Base-by-base conservation (phyloP, 2,888 invertebrate genomes). In the Tryphoninae sp. region DNA sequence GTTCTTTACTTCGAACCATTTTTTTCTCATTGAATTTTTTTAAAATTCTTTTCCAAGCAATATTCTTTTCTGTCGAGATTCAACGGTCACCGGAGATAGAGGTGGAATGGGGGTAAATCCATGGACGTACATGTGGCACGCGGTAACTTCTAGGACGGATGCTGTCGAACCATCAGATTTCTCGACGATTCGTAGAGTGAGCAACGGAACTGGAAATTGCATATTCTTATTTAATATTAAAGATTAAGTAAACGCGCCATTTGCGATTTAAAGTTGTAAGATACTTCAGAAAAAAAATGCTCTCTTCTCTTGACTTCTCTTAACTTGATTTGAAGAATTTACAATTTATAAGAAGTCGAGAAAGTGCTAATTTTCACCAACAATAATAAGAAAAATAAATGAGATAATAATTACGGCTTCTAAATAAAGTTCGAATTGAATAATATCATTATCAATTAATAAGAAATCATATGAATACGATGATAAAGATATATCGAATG, bases 111-210 rank as follows among this genome's bases (percentile, higher is more conserved):
- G 8, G 2, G 13, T 45, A 11, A 13, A 13, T 11, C 7, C 45
- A 45, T 8, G 2, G 45, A 8, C 9, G 13, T 8, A 45, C 8
- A 45, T 13, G 45, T 45, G 13, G 13, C 13, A 45, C 13, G 13
- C 45, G 13, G 8, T 11, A 45, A 2, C 9, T 45, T 7, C 13
- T 45, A 8, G 13, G 8, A 11, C 53, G 40, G 42, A 11, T 40
- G 19, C 9, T 55, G 19, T 58, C 69, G 33, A 11, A 33, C 11
- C 16, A 22, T 69, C 42, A 22, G 55, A 40, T 55, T 11, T 58
- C 33, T 40, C 9, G 69, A 8, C 59, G 13, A 33, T 19, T 69
- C 58, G 11, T 16, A 40, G 40, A 69, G 16, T 13, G 69, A 42
- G 55, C n/a, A 11, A 53, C 55, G 53, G 42, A 55, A 55, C 40